Conservation (phyloP, 2,113 vertebrate genomes). For the Cariama cristata region DNA sequence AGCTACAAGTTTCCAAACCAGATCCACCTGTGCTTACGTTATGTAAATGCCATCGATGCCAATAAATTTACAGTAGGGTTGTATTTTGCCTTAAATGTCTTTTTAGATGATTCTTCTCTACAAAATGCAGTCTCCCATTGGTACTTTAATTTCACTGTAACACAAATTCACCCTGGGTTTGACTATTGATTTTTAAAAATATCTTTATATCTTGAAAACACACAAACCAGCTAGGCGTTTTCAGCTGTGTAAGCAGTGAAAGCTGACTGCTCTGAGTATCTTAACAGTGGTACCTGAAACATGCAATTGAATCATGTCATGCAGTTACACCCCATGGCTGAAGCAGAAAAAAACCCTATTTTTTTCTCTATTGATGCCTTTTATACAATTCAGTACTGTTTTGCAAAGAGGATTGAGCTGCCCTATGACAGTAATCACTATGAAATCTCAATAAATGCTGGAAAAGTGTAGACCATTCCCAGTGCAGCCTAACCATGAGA, state of each 20-base stretch:
- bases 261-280: neutral
- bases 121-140: neutral
- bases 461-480: neutral
- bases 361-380: neutral
- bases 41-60: neutral
- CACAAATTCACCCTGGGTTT: neutral
- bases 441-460: neutral
- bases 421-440: neutral
- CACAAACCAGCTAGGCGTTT: neutral
- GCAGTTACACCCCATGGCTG: neutral
- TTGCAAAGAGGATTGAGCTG: neutral
- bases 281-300: neutral
- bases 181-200: neutral
- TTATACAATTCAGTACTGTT: neutral
- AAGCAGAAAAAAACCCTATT: accelerated
- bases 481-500: neutral
- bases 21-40: neutral
- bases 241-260: neutral
- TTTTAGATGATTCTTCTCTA: neutral
- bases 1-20: neutral
- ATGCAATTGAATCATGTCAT: neutral
- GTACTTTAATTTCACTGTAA: neutral
- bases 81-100: neutral
- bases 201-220: neutral
- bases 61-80: neutral